phyloP scores from a whole-genome alignment of 1,140 invertebrate species.

The Microplitis demolitor region DNA sequence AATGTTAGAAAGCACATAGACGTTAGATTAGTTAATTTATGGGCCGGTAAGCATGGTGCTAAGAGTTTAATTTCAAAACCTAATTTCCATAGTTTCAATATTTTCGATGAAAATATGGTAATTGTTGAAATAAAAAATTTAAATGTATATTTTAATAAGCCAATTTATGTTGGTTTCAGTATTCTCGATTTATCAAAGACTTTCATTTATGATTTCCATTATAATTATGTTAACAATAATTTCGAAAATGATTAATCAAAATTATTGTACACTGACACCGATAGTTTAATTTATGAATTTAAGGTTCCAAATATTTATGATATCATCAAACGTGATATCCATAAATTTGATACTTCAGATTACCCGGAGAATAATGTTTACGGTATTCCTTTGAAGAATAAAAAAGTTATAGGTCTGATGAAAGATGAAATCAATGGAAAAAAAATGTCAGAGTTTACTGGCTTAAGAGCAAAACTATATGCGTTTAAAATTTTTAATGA shows the following conservation, averaged over 20 bases:
- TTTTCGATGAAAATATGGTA: background rate
- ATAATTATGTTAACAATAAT: background rate
- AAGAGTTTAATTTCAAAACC: background rate
- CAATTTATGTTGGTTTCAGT: background rate
- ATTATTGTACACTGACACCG: background rate
- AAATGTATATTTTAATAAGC: background rate
- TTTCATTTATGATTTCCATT: background rate
- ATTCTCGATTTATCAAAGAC: background rate
- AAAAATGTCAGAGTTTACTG: no score
- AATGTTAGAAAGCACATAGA: slow-evolving; percentile 29
- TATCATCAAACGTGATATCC: background rate
- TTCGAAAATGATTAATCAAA: background rate
- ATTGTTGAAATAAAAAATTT: background rate
- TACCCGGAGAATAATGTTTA: slow-evolving; percentile 18
- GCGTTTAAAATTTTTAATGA: background rate
- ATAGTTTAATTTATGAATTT: background rate
- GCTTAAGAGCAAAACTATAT: slow-evolving; percentile 3
- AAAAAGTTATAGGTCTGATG: slow-evolving; percentile 26
- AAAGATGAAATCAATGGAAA: slow-evolving; percentile 11
- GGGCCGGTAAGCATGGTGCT: background rate
- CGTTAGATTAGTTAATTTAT: no score
- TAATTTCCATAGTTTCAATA: background rate
- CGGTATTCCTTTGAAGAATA: slow-evolving; percentile 22
- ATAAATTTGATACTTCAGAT: background rate
- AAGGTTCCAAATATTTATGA: no score